Evolutionary conservation across 2,797 vertebrate species (phyloP), one percentile per base, ranked within the genome.

Genomic region (Clarias fuscus): DNA sequence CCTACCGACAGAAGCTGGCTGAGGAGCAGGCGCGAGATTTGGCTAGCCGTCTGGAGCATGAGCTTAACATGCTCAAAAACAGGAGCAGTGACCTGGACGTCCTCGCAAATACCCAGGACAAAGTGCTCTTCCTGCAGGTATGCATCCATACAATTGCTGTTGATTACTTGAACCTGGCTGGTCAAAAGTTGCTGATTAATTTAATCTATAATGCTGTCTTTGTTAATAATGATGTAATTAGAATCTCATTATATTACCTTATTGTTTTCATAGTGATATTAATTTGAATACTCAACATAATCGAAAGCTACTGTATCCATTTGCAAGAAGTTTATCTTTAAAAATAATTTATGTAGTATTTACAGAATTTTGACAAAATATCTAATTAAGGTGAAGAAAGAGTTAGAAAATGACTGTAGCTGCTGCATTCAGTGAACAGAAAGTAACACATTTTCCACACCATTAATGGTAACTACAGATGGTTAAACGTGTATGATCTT

Each of bases 91-190:
- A 96, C 91, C 90, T 96, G 91, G 96, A 96, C 0, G 88, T 89
- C 30, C 88, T 90, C n/a, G 87, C 91, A 0, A 92, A 95, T 40
- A 94, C 84, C 0, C 89, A 93, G 3, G 95, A 96, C 92, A 94
- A 88, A 84, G 92, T 95, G 43, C 0, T 94, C 82, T 95, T 96
- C 91, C 91, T 96, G 17, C 95, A 96, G 95, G 96, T 96, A 86
- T 22, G 65, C 59, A 33, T 79, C 62, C 62, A 43, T 33, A 14
- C 10, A n/a, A 76, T 24, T 24, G 11, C 30, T 61, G 61, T 43
- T n/a, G 24, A 65, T 24, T 65, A 10, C 61, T n/a, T 48, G 1
- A 65, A 17, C 14, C 15, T 13, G 40, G 53, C 20, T 48, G 62
- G n/a, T 22, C 17, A 22, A 5, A 78, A 61, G 30, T 18, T 5